phyloP scores from a whole-genome alignment of 2,113 vertebrate species.

The Jacana jacana region DNA sequence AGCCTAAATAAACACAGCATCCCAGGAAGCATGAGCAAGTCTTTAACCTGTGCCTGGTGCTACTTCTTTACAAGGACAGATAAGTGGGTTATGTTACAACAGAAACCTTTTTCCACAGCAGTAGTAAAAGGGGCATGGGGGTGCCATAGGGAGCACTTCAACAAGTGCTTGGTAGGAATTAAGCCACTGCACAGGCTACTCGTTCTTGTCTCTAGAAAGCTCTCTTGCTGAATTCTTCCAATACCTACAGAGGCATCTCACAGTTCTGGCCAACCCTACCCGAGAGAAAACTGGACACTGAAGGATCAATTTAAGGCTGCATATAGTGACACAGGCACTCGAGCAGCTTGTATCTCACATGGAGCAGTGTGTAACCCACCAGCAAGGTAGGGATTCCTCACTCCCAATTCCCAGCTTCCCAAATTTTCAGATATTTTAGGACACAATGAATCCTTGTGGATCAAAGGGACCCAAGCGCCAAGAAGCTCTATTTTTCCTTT shows the following conservation, averaged over 20 bases:
- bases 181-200: neutral
- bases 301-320: neutral
- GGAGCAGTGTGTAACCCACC: neutral
- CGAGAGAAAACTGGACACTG: neutral
- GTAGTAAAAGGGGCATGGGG: neutral
- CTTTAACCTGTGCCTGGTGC: neutral
- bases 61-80: neutral
- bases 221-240: neutral
- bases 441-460: neutral
- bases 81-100: neutral
- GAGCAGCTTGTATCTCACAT: neutral
- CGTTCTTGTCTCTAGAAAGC: neutral
- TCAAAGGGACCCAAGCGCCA: neutral
- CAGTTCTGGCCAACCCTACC: neutral
- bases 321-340: rapidly evolving
- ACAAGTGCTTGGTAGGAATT: neutral
- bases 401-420: neutral
- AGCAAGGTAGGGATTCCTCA: neutral
- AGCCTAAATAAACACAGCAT: neutral
- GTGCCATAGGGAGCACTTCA: neutral
- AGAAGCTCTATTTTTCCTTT: neutral
- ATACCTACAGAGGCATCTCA: neutral
- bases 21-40: neutral
- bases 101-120: neutral
- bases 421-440: neutral